phyloP scores from a whole-genome alignment of 2,113 vertebrate species.

The Corvus cornix region DNA sequence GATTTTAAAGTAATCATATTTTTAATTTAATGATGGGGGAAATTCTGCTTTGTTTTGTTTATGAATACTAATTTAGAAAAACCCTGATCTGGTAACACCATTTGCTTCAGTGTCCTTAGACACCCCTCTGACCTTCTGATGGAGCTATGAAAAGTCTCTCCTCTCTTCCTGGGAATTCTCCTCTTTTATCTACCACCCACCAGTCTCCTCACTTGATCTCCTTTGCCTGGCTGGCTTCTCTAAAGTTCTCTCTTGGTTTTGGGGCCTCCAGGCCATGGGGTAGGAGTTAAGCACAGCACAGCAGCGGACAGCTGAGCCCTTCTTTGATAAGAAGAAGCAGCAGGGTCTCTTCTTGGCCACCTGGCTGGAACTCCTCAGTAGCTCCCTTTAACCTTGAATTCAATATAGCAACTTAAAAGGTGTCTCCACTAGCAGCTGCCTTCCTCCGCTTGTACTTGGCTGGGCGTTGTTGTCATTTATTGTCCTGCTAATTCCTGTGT shows the following conservation, averaged over 20 bases:
- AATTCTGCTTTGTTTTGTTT: neutral
- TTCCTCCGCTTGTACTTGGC: neutral
- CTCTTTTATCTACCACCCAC: neutral
- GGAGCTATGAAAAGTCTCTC: neutral
- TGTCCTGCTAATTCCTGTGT: neutral
- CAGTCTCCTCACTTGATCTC: neutral
- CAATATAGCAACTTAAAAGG: fast-evolving
- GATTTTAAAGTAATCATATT: neutral
- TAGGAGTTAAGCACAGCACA: neutral
- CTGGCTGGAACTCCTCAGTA: neutral
- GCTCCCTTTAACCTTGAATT: neutral
- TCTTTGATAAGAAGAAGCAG: neutral
- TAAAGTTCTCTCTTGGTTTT: neutral
- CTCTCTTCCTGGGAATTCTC: neutral
- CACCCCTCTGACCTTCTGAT: neutral
- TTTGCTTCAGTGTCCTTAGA: neutral
- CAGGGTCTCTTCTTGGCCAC: neutral
- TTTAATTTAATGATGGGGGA: neutral
- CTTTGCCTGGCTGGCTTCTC: neutral
- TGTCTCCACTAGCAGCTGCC: neutral
- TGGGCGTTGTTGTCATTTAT: neutral
- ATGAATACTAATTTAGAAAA: neutral
- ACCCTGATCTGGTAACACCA: neutral
- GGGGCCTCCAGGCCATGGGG: neutral
- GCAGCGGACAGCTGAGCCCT: neutral